phyloP scores from a whole-genome alignment of 1,140 invertebrate species.

The Hypsibius dujardini region DNA sequence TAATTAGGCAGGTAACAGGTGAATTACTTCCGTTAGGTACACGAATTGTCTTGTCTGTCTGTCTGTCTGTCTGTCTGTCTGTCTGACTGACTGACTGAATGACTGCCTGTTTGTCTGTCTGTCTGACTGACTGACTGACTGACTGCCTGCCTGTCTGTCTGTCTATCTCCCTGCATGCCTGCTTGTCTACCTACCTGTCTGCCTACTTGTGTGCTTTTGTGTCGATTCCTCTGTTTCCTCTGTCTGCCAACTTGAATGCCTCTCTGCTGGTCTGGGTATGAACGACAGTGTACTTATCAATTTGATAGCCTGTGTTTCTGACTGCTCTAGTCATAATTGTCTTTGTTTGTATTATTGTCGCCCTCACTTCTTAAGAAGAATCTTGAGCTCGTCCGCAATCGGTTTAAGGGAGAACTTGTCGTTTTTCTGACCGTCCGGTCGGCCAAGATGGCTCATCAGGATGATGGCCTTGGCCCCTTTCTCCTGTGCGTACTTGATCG shows the following conservation, averaged over 20 bases:
- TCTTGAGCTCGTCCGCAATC: slow-evolving; percentile 17
- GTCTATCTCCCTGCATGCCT: too few species aligned
- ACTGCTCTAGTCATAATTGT: too few species aligned
- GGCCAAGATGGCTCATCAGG: slow-evolving; percentile 17
- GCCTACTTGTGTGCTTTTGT: too few species aligned
- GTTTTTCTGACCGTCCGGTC: slow-evolving; percentile 16
- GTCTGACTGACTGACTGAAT: too few species aligned
- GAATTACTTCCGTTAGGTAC: background rate
- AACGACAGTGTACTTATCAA: too few species aligned
- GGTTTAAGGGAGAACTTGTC: slow-evolving; percentile 19
- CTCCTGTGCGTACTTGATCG: slow-evolving; percentile 16
- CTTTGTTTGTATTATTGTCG: background rate
- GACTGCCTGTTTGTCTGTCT: too few species aligned
- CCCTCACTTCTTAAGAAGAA: slow-evolving; percentile 1
- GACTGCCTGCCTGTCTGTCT: background rate
- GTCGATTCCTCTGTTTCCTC: too few species aligned
- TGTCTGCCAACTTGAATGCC: too few species aligned
- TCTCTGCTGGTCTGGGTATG: too few species aligned
- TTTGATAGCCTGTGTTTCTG: too few species aligned
- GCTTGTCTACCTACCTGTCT: too few species aligned
- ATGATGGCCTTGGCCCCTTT: slow-evolving; percentile 19
- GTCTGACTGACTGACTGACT: background rate
- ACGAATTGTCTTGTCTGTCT: background rate
- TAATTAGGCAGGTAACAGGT: background rate
- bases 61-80: too few species aligned